Evolutionary conservation across 2,888 invertebrate genomes (phyloP).

Genomic region (Ryuthela nishihirai): DNA sequence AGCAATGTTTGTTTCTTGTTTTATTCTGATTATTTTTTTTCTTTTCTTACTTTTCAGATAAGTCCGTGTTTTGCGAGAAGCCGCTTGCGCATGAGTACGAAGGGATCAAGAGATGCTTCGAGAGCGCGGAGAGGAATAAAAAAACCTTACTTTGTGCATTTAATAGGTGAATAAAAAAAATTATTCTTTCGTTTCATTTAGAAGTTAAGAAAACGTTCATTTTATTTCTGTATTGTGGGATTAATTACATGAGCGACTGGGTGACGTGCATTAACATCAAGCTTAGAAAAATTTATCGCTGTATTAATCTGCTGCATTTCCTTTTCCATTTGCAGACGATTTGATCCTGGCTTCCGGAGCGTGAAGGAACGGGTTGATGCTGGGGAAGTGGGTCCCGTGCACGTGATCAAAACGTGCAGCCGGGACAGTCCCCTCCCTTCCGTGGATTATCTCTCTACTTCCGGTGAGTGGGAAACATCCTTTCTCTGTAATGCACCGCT

Average conservation of each 20-base stretch:
- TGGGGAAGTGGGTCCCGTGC: slow-evolving; percentile 62
- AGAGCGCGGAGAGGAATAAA: slow-evolving; percentile 57
- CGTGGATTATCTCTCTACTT: slow-evolving; percentile 59
- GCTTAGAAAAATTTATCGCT: no score
- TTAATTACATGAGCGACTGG: no score
- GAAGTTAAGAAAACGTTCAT: no score
- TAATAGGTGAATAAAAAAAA: slow-evolving; percentile 54
- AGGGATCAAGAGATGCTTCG: slow-evolving; percentile 59
- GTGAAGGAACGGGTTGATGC: slow-evolving; percentile 56
- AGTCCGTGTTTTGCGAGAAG: slow-evolving; percentile 67
- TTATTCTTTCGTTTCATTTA: no score
- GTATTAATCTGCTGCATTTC: no score
- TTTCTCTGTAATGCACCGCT: no score
- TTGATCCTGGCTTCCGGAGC: slow-evolving; percentile 60
- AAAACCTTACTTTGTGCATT: slow-evolving; percentile 62
- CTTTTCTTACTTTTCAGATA: slow-evolving; percentile 46
- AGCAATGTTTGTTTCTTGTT: not conserved
- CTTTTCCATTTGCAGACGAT: slow-evolving; percentile 55
- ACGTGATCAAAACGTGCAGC: slow-evolving; percentile 61
- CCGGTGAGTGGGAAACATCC: slow-evolving; percentile 57
- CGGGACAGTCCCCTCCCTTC: slow-evolving; percentile 64
- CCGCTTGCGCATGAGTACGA: slow-evolving; percentile 60
- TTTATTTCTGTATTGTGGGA: no score
- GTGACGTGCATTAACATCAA: no score
- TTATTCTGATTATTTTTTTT: not conserved